A percentile compares a stretch with the other conserved stretches of the same genome.
Conservation (phyloP, 2,113 vertebrate species). For the Coracopsis vasa region DNA sequence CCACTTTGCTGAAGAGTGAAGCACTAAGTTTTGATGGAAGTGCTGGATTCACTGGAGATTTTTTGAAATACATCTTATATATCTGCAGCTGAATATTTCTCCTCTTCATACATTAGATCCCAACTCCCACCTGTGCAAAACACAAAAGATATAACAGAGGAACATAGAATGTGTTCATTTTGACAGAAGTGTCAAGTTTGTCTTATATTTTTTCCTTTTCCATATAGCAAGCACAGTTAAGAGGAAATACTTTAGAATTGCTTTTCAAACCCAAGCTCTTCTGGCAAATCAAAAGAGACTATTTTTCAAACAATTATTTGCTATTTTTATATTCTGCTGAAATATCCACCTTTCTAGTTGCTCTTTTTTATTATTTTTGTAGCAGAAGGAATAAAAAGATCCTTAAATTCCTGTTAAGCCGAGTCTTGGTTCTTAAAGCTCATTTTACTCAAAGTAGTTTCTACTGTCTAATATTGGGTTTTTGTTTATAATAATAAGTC, state of each 20-base stretch:
- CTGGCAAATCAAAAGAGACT: neutral
- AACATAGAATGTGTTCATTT: neutral
- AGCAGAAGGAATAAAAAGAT: neutral
- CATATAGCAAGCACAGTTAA: neutral
- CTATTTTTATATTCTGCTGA: neutral
- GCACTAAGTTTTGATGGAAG: neutral
- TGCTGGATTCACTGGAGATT: neutral
- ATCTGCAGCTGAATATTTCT: neutral
- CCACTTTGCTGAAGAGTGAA: neutral
- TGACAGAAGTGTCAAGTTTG: slow-evolving; percentile 24
- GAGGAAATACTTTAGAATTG: neutral
- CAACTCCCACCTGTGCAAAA: neutral
- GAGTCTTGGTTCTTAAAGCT: neutral
- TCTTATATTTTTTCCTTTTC: slow-evolving; percentile 2
- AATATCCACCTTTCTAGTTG: neutral
- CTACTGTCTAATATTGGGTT: neutral
- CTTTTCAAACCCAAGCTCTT: neutral
- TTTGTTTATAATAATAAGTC: neutral
- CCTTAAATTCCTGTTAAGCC: neutral
- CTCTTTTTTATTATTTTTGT: neutral
- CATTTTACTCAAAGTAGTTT: neutral
- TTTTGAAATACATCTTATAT: neutral
- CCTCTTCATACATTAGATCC: neutral
- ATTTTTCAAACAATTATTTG: neutral
- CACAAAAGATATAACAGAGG: neutral